A percentile compares a stretch with the other conserved stretches of the same genome.
These are phyloP conservation scores for Megaleporinus macrocephalus DNA, from an alignment of 2,113 vertebrate genomes.

Conservation along the genomic window DNA sequence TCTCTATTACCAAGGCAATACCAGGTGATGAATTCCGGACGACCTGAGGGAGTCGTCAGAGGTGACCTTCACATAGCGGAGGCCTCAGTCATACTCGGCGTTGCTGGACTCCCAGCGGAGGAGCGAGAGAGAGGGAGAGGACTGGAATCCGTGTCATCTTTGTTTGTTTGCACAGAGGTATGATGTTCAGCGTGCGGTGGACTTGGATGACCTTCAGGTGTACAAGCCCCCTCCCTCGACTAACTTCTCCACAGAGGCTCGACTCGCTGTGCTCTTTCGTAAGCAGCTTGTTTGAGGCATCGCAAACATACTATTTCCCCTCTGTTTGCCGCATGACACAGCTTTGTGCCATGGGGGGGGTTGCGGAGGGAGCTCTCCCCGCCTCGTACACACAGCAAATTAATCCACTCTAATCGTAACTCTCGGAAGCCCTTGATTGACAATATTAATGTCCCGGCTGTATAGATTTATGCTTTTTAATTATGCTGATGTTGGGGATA, in stretches of 20 bases:
- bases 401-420: conserved; percentile 31
- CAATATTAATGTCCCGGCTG: conserved; percentile 47
- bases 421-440: conserved; percentile 33
- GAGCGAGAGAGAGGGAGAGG: conserved; percentile 10
- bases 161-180: conserved; percentile 66
- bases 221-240: neutral
- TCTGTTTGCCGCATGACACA: conserved; percentile 22
- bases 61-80: conserved; percentile 74
- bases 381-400: conserved; percentile 17
- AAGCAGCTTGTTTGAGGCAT: conserved; percentile 51
- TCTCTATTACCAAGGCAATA: conserved; percentile 73
- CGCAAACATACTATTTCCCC: conserved; percentile 20
- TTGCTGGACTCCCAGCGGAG: conserved; percentile 63
- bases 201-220: conserved; percentile 70
- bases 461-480: conserved; percentile 59
- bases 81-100: conserved; percentile 61
- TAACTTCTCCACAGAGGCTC: conserved; percentile 56
- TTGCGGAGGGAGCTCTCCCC: neutral
- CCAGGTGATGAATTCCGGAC: conserved; percentile 81
- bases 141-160: conserved; percentile 60
- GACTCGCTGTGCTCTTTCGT: conserved; percentile 43
- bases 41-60: conserved; percentile 68
- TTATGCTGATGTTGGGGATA: conserved; percentile 55
- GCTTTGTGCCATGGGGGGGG: neutral
- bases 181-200: conserved; percentile 62